Base-by-base conservation (phyloP, 2,113 vertebrate genomes). In the Lynx canadensis region DNA sequence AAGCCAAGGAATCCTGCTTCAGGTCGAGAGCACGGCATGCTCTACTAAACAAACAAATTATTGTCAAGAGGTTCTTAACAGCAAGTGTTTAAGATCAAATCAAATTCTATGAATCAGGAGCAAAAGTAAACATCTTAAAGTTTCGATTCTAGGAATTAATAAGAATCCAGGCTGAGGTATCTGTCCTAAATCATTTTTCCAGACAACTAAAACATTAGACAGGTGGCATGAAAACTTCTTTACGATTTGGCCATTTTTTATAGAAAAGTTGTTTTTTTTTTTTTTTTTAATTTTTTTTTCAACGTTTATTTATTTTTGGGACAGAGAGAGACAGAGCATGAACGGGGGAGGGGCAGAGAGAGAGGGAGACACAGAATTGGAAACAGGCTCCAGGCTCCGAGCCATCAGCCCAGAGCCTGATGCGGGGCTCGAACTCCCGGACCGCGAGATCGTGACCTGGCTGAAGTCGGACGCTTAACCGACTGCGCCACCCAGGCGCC, bases 31-130 rank as follows among this genome's bases (percentile, higher is more conserved):
- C 9, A 29, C 36, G 45, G 21, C 60, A 52, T 21, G 13, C 63
- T 69, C 90, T 80, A 89, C 85, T 86, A 96, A 92, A 69, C 14
- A 29, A 90, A 31, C 7, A 78, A 83, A 78, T 85, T 76, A 91
- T 69, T 38, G 82, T 88, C 41, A 82, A 73, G 52, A 50, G 36
- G 68, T 69, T 87, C 60, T 11, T 83, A 71, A 13, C 38, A 45
- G 45, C 69, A 87, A 41, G 36, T 36, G 38, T 33, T 95, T 87
- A 83, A 96, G 93, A 76, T 81, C 18, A 91, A 86, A 85, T 78
- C 11, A 85, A 93, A 76, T 69, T 66, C 38, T 90, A 73, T 88
- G 29, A 74, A 78, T 83, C 48, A 63, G 27, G 29, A 79, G 79
- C 29, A 85, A 87, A 89, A 38, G 29, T 89, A 60, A 92, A 89